Evolutionary conservation across 2,797 vertebrate species (phyloP), one percentile per base, ranked within the genome.

Genomic region (Tangara arthus): DNA sequence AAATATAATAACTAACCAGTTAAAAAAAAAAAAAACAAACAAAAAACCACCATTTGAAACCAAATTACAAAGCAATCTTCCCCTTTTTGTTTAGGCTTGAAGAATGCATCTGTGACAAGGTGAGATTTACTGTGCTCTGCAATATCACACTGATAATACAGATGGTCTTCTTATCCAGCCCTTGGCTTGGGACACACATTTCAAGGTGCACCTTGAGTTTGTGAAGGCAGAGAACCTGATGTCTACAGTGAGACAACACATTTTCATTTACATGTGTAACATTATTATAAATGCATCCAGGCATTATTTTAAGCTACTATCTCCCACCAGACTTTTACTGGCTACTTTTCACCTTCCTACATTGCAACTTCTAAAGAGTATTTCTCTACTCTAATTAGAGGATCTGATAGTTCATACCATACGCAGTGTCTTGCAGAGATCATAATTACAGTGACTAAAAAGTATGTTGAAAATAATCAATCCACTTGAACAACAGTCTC

Each of bases 91-190:
- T 82, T 34, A 30, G 52, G 23, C 32, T 72, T 59, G 44, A 60
- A 52, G 44, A 69, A 50, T 0, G 14, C 19, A 28, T 11, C 47
- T n/a, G 47, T 59, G 66, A 65, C 65, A 37, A 53, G 0, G 0
- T 6, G 22, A 76, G 46, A 32, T 5, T 30, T 26, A 16, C 12
- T 3, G 12, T 44, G 42, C 34, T 60, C 70, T 53, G 46, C 39
- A 59, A 0, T 61, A 41, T 61, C 89, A 72, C 82, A 30, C 59
- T 65, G 59, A 27, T 41, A 46, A 49, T 23, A 49, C 57, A 56
- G 56, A 76, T 27, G 20, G 57, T 35, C 63, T 57, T 24, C 12
- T 53, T 82, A 65, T 5, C 42, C 30, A 41, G 12, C 12, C 24
- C 39, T 41, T 50, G 65, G 39, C 35, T 69, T 35, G 32, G 57